These are phyloP conservation scores for Oxycera nigricornis DNA, from an alignment of 2,888 invertebrate genomes.

Conservation along the genomic window DNA sequence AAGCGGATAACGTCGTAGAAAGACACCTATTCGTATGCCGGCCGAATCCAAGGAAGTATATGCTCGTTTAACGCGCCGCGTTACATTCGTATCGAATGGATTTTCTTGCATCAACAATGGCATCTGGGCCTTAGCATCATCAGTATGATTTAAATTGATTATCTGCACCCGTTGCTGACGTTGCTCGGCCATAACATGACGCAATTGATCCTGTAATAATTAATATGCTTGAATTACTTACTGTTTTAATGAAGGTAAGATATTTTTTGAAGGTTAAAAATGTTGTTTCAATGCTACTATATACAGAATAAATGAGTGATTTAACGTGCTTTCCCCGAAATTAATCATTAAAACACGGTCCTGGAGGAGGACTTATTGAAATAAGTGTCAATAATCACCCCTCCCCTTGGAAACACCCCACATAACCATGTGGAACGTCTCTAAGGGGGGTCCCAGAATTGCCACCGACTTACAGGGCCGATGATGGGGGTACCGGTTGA, in stretches of 20 bases:
- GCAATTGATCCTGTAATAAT: slow-evolving; percentile 64
- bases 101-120: slow-evolving; percentile 76
- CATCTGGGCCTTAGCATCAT: slow-evolving; percentile 73
- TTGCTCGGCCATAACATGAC: slow-evolving; percentile 65
- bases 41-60: slow-evolving; percentile 79
- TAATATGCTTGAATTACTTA: neutral
- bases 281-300: too few relatives aligned
- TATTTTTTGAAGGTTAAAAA: neutral
- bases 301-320: too few relatives aligned
- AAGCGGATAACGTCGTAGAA: slow-evolving; percentile 81
- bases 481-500: too few relatives aligned
- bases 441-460: too few relatives aligned
- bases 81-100: slow-evolving; percentile 78
- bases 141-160: slow-evolving; percentile 70
- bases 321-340: too few relatives aligned
- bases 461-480: too few relatives aligned
- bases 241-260: slow-evolving; percentile 53
- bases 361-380: too few relatives aligned
- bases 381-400: too few relatives aligned
- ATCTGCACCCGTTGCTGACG: slow-evolving; percentile 65
- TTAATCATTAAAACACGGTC: too few relatives aligned
- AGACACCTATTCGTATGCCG: slow-evolving; percentile 79
- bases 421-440: too few relatives aligned
- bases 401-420: too few relatives aligned
- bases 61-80: slow-evolving; percentile 77